Percentiles rank a stretch among this genome's conserved stretches.
These are phyloP conservation scores for Drosophila biarmipes DNA, from an alignment of 1,140 invertebrate genomes.

Conservation along the genomic window DNA sequence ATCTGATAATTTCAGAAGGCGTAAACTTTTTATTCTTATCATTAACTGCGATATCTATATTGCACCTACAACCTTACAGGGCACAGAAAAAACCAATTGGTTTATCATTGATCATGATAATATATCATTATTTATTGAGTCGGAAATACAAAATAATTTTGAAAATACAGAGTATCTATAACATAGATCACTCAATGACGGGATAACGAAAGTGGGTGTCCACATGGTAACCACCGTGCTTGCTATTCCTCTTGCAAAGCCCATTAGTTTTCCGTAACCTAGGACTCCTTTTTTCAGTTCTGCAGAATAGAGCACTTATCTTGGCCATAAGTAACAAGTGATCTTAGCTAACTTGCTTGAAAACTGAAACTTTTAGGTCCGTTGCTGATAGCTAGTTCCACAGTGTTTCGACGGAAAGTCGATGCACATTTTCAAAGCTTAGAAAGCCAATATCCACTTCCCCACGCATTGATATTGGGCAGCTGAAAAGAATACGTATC, in stretches of 20 bases:
- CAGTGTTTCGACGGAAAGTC: constrained; percentile 48
- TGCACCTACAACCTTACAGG: no score
- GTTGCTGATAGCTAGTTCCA: constrained; percentile 40
- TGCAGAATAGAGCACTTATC: constrained; percentile 39
- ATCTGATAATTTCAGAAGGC: no score
- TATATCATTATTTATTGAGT: not conserved
- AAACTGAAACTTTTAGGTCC: constrained; percentile 37
- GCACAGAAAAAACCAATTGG: no score
- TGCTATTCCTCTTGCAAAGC: constrained; percentile 39
- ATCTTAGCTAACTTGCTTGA: constrained; percentile 37
- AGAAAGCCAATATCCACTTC: constrained; percentile 21
- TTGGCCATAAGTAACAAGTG: constrained; percentile 34
- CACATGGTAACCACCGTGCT: constrained; percentile 30
- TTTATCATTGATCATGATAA: no score
- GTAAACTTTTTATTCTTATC: no score
- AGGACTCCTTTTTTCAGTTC: no score
- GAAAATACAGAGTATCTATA: not conserved
- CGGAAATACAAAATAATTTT: not conserved
- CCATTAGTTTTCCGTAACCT: no score
- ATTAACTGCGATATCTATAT: no score
- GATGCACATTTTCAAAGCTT: not conserved
- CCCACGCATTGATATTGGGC: constrained; percentile 13
- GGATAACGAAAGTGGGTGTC: not conserved
- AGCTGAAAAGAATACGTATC: constrained; percentile 9
- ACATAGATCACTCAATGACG: not conserved